Conservation (phyloP, 2,797 vertebrate genomes). For the Propithecus perrieri region DNA sequence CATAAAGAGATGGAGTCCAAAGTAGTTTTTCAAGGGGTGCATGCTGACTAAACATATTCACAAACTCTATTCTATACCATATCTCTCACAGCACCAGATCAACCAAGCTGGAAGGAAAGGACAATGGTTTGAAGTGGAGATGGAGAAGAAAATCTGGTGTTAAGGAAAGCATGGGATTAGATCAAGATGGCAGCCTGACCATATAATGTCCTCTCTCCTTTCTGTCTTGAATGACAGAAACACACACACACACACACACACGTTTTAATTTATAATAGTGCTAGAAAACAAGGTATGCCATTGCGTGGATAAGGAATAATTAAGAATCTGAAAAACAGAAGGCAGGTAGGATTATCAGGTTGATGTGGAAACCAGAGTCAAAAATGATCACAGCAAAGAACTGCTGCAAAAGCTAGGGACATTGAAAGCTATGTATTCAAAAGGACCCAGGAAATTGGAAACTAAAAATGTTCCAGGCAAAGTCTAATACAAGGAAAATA, state of each 20-base stretch:
- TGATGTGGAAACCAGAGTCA: background rate
- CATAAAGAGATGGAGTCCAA: background rate
- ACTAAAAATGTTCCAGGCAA: background rate
- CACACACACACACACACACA: background rate
- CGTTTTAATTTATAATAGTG: background rate
- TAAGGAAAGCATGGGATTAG: background rate
- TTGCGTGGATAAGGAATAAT: background rate
- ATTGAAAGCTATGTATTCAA: background rate
- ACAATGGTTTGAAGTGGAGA: background rate
- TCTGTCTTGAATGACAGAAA: background rate
- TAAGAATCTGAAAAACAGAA: background rate
- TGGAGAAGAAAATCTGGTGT: background rate
- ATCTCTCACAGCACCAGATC: background rate
- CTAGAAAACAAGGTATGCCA: background rate
- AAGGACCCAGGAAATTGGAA: background rate
- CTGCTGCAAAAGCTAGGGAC: no score
- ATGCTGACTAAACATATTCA: background rate
- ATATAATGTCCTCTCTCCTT: background rate
- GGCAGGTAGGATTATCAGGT: background rate
- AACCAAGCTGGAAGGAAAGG: background rate
- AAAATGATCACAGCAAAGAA: background rate
- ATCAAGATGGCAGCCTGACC: background rate
- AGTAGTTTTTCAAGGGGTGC: background rate
- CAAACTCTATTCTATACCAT: background rate
- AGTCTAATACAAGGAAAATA: background rate